Conservation (phyloP, 1,140 invertebrate genomes). For the Cotesia vestalis region DNA sequence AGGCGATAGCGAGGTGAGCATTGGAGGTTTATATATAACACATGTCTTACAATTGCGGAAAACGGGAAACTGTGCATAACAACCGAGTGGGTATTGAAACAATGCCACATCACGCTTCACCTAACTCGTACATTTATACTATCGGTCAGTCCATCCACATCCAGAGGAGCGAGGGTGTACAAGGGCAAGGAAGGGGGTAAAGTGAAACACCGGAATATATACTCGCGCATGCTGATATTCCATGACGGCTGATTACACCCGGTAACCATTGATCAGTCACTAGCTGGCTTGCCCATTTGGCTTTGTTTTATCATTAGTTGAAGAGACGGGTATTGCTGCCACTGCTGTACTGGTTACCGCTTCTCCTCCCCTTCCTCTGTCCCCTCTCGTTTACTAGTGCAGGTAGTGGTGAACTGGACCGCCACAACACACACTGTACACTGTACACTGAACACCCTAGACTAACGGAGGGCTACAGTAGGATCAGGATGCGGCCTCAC, state of each 20-base stretch:
- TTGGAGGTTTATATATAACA: slow-evolving; percentile 21
- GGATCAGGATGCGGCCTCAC: slow-evolving; percentile 31
- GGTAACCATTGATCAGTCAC: slow-evolving; percentile 48
- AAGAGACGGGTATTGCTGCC: not conserved
- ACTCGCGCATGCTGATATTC: slow-evolving; percentile 32
- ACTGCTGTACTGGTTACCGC: too few relatives aligned
- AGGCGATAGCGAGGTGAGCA: not conserved
- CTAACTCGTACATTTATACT: slow-evolving; percentile 41
- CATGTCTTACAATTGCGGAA: slow-evolving; percentile 37
- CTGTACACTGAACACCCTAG: too few relatives aligned
- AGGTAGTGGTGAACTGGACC: not conserved
- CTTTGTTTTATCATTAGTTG: slow-evolving; percentile 49
- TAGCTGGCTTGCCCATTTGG: slow-evolving; percentile 40
- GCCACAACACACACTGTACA: too few relatives aligned
- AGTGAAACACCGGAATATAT: slow-evolving; percentile 29
- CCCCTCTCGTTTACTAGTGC: too few relatives aligned
- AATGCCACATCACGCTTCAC: slow-evolving; percentile 42
- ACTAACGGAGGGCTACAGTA: not conserved
- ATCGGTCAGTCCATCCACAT: slow-evolving; percentile 8
- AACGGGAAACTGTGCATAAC: slow-evolving; percentile 40
- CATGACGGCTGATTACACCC: slow-evolving; percentile 49
- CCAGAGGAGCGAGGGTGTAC: too few relatives aligned
- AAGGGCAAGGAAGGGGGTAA: not conserved
- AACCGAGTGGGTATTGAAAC: slow-evolving; percentile 43
- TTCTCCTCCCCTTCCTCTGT: too few relatives aligned